These are phyloP conservation scores for Brachypodius melanocephalos DNA, from an alignment of 2,113 vertebrate genomes.

Conservation along the genomic window DNA sequence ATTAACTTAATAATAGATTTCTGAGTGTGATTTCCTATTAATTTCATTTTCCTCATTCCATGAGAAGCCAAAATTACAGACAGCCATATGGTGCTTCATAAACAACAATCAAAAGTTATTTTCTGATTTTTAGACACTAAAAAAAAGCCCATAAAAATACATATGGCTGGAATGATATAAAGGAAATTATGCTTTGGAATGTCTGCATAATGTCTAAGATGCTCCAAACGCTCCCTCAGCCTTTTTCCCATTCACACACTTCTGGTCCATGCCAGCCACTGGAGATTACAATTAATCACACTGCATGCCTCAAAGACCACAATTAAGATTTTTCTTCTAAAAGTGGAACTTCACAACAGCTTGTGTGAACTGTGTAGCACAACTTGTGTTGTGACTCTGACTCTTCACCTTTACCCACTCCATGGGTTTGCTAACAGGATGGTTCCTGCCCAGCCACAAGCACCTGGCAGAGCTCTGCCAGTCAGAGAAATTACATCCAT, in stretches of 20 bases:
- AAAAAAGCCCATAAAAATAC: conserved; percentile 24
- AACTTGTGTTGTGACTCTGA: neutral
- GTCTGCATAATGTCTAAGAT: conserved; percentile 7
- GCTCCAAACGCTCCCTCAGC: neutral
- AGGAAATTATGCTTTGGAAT: conserved; percentile 57
- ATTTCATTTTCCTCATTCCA: conserved; percentile 73
- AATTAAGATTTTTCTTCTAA: neutral
- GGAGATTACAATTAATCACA: neutral
- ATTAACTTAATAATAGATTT: conserved; percentile 80
- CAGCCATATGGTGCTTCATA: conserved; percentile 76
- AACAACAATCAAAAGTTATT: conserved; percentile 82
- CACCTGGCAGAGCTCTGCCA: neutral
- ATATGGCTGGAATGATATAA: conserved; percentile 36
- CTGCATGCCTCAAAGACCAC: neutral
- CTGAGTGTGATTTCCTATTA: conserved; percentile 79
- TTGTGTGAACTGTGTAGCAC: neutral
- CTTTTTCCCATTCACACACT: neutral
- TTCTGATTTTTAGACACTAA: conserved; percentile 71
- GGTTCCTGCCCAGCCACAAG: neutral
- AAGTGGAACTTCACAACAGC: neutral
- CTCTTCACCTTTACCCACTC: neutral
- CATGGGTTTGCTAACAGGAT: neutral
- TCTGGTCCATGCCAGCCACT: neutral
- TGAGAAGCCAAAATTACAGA: conserved; percentile 71
- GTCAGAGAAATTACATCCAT: neutral